phyloP scores from a whole-genome alignment of 2,113 vertebrate genomes.

The Lutjanus erythropterus region DNA sequence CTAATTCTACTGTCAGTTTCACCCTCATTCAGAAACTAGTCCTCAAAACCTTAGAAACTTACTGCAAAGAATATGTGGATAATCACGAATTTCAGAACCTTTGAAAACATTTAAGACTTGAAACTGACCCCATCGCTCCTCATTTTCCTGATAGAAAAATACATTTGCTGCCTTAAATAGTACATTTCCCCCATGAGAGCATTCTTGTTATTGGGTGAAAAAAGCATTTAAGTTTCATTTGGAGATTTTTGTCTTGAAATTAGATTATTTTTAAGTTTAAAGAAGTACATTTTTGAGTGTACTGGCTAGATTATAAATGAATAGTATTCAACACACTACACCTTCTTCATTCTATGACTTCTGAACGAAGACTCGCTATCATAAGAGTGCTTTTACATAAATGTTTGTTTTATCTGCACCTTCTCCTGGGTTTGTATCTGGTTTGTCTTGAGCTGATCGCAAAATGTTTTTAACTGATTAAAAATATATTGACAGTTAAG shows the following conservation, averaged over 20 bases:
- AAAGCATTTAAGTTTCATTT: too few relatives aligned
- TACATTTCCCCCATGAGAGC: background rate
- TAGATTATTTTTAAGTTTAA: background rate
- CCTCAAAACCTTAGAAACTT: background rate
- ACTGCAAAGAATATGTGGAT: background rate
- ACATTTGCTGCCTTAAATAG: too few relatives aligned
- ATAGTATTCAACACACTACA: background rate
- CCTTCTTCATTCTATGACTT: background rate
- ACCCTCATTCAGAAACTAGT: background rate
- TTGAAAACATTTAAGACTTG: background rate
- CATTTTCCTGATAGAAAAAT: background rate
- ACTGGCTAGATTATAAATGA: background rate
- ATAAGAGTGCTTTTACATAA: background rate
- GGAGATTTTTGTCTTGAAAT: too few relatives aligned
- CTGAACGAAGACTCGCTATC: background rate
- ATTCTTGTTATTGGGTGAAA: background rate
- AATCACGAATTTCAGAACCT: background rate
- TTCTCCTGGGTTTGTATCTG: background rate
- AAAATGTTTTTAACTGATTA: background rate
- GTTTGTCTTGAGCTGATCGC: background rate
- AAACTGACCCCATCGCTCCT: background rate
- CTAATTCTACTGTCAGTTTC: slow-evolving; percentile 22
- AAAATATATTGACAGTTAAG: background rate
- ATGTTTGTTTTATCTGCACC: background rate
- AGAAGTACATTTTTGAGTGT: background rate